These are phyloP conservation scores for Pelobates cultripes DNA, from an alignment of 2,797 vertebrate genomes.

Conservation along the genomic window DNA sequence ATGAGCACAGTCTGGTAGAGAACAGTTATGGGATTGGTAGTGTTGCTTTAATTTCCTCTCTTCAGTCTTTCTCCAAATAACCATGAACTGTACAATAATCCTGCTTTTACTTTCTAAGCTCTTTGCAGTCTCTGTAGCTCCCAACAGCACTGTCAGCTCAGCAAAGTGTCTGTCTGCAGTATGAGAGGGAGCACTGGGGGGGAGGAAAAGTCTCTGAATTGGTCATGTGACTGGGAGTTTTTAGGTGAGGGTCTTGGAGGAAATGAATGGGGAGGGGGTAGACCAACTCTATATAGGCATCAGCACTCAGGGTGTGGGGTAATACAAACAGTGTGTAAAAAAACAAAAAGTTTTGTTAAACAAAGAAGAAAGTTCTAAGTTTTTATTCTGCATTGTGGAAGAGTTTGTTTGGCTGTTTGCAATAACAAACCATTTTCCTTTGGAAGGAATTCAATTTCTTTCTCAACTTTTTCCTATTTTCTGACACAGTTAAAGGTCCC, in stretches of 20 bases:
- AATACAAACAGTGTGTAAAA: constrained; percentile 9
- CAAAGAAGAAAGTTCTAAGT: too few species aligned
- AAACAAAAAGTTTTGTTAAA: too few species aligned
- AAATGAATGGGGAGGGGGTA: constrained; percentile 39
- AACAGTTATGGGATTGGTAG: not conserved
- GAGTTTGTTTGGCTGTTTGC: too few species aligned
- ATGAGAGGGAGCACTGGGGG: not conserved
- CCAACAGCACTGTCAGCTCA: constrained; percentile 28
- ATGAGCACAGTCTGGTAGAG: not conserved
- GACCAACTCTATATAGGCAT: not conserved
- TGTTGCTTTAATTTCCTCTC: constrained; percentile 3
- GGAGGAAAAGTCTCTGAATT: constrained; percentile 4
- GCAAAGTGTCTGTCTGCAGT: constrained; percentile 16
- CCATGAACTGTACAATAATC: constrained; percentile 31
- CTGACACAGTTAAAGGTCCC: too few species aligned
- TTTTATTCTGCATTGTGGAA: too few species aligned
- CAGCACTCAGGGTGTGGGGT: constrained; percentile 11
- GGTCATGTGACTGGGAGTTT: constrained; percentile 39
- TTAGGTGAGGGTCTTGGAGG: constrained; percentile 53
- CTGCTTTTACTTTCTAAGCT: constrained; percentile 5
- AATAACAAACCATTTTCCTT: not conserved
- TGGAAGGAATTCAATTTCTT: constrained; percentile 2
- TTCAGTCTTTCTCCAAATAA: constrained; percentile 25
- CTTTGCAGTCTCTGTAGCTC: constrained; percentile 23
- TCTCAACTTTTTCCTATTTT: not conserved